Evolutionary conservation across 2,797 vertebrate species (phyloP).

Genomic region (Aphelocoma californica): DNA sequence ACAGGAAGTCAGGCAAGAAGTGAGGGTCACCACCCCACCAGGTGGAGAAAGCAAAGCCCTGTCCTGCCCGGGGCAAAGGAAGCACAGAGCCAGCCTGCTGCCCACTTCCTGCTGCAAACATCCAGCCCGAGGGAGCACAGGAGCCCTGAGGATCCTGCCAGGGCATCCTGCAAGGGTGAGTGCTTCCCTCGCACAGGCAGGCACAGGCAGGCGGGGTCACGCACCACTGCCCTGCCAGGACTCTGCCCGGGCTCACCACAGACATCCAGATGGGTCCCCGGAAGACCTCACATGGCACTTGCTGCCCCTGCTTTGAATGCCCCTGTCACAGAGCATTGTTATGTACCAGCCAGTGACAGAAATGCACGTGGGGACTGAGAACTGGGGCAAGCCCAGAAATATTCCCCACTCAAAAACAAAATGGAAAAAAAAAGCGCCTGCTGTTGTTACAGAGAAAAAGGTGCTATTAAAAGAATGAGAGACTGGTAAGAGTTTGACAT

Average conservation of each 20-base stretch:
- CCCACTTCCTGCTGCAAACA: background rate
- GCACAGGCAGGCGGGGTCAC: background rate
- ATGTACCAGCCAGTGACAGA: background rate
- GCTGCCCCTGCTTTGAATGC: background rate
- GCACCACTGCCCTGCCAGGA: background rate
- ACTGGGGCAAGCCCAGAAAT: slow-evolving; percentile 38
- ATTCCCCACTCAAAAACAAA: background rate
- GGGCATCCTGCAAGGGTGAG: background rate
- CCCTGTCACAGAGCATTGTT: background rate
- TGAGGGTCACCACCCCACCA: background rate
- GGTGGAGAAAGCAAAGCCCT: background rate
- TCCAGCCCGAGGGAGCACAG: background rate
- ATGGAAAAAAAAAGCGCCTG: background rate
- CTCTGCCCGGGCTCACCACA: background rate
- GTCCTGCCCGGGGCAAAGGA: background rate
- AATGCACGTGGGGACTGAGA: background rate
- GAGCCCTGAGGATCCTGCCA: background rate
- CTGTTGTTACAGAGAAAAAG: slow-evolving; percentile 24
- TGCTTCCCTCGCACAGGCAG: background rate
- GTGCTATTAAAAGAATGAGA: background rate
- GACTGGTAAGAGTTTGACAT: background rate
- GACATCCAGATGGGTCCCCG: background rate
- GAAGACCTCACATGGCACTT: background rate
- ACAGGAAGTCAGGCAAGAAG: background rate
- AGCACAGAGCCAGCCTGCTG: background rate